phyloP scores from a whole-genome alignment of 2,888 invertebrate genomes.

The Frankliniella fusca region DNA sequence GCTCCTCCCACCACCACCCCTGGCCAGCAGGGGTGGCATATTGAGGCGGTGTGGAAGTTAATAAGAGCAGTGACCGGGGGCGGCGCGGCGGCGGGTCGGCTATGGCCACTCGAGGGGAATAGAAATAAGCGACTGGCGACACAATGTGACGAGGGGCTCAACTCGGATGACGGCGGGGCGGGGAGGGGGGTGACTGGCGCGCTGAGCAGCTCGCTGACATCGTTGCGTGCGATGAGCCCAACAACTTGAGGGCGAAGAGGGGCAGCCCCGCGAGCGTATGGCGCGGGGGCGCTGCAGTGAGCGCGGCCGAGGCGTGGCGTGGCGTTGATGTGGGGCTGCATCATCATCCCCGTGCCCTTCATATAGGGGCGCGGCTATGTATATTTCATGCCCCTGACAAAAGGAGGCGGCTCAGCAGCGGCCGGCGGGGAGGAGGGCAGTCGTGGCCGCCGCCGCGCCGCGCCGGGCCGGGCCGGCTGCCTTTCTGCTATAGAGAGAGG shows the following conservation, averaged over 20 bases:
- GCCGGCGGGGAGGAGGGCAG: no score
- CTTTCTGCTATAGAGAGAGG: no score
- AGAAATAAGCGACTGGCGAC: background rate
- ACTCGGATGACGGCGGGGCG: background rate
- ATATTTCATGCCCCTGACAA: conserved; percentile 11
- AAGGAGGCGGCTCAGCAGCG: background rate
- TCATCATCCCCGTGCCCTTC: background rate
- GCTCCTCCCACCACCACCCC: background rate
- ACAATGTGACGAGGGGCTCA: background rate
- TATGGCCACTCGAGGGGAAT: no score
- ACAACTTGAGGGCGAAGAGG: no score
- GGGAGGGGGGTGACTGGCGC: background rate
- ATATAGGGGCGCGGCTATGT: background rate
- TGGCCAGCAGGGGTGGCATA: background rate
- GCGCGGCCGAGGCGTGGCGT: no score
- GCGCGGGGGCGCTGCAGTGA: no score
- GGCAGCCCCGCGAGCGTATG: no score
- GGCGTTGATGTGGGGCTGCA: no score
- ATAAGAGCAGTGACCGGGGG: background rate
- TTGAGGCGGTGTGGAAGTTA: background rate
- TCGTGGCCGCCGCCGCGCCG: background rate
- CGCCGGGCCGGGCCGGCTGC: background rate
- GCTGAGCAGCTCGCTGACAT: background rate
- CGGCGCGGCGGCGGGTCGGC: no score
- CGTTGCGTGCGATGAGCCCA: no score